These are phyloP conservation scores for Lordiphosa stackelbergi DNA, from an alignment of 1,140 invertebrate genomes.

Conservation along the genomic window DNA sequence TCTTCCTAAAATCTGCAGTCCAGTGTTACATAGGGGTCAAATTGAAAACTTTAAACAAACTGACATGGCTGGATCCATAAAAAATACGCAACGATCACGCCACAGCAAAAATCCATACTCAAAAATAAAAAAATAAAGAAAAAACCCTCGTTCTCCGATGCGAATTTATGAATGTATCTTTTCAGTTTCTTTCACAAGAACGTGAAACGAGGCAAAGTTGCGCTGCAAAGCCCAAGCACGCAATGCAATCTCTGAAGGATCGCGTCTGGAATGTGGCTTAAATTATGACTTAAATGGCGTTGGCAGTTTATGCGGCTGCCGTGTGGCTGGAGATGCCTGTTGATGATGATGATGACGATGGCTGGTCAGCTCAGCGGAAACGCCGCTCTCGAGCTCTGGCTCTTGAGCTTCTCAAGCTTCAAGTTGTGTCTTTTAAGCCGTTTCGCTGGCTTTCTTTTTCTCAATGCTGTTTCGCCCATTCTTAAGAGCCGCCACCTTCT, in stretches of 20 bases:
- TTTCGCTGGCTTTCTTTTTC: conserved; percentile 60
- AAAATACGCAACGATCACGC: conserved; percentile 34
- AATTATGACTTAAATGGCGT: conserved; percentile 75
- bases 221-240: conserved; percentile 20
- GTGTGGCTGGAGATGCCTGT: conserved; percentile 29
- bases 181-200: conserved; percentile 48
- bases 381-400: conserved; percentile 48
- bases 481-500: conserved; percentile 47
- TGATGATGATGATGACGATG: conserved; percentile 21
- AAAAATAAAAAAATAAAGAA: neutral
- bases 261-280: conserved; percentile 73
- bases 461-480: conserved; percentile 66
- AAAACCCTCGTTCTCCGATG: conserved; percentile 22
- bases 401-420: conserved; percentile 31
- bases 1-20: conserved; percentile 20
- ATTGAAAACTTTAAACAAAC: conserved; percentile 47
- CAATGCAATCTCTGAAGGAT: conserved; percentile 73
- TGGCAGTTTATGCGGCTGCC: conserved; percentile 72
- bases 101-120: conserved; percentile 15
- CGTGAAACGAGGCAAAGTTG: conserved; percentile 19
- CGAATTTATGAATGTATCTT: conserved; percentile 70
- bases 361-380: conserved; percentile 53
- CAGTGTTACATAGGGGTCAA: conserved; percentile 23
- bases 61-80: conserved; percentile 23
- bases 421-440: conserved; percentile 60